Evolutionary conservation across 2,888 invertebrate species (phyloP), one percentile per base, ranked within the genome.

Genomic region (Invenusta paracnida): DNA sequence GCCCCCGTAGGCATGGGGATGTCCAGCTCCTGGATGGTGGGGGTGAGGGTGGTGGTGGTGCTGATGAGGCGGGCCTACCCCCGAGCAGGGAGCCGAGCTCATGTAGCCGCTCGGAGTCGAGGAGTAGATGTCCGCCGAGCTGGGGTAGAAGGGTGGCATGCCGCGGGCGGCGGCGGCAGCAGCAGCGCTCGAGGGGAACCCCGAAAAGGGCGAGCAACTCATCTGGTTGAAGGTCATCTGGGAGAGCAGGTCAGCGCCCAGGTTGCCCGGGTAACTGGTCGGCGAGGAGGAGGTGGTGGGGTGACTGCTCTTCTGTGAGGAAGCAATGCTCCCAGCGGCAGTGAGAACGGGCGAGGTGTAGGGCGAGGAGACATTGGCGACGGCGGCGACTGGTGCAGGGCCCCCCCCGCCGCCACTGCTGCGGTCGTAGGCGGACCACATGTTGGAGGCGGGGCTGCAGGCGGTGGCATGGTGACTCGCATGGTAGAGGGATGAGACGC

Each of bases 141-240:
- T 17, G 48, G 48, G 48, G 17, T 48, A 48, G 48, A 48, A 48
- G 11, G 5, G 48, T 11, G 5, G 48, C 48, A 48, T 5, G 17
- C 48, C n/a, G n/a, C n/a, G n/a, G n/a, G n/a, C n/a, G n/a, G n/a
- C n/a, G n/a, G n/a, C n/a, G n/a, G n/a, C 48, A 11, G 48, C 48
- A 11, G 11, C 11, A 17, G 48, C 48, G 11, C 11, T 5, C 48
- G 48, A 48, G 17, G 48, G 17, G 48, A 48, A 48, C 11, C 48
- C 17, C 48, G 48, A 48, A 17, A 48, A 48, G 48, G 48, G 48
- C n/a, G n/a, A n/a, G n/a, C n/a, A n/a, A n/a, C n/a, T 73, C 73
- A 73, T 73, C 73, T 73, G 73, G 27, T 73, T 73, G 73, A 73
- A 73, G 73, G 73, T 73, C 73, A 73, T 73, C 73, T 73, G 73